Evolutionary conservation across 1,140 invertebrate species (phyloP).

Genomic region (Drosophila subpulchrella): DNA sequence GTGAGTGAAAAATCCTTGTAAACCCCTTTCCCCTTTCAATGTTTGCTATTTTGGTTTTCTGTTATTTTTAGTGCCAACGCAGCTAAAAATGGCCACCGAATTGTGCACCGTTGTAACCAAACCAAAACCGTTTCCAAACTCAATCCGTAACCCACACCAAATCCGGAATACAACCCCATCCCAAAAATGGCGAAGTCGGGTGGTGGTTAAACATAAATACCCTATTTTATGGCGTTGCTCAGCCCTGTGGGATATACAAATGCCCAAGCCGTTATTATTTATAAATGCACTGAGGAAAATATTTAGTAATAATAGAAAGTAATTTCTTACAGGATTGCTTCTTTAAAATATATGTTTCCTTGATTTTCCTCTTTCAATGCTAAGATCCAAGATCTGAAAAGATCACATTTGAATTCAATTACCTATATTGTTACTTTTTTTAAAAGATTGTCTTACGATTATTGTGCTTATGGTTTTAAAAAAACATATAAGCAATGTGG

Average conservation of each 20-base stretch:
- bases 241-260: conserved; percentile 66
- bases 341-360: no score
- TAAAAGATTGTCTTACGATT: no score
- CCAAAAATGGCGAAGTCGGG: conserved; percentile 34
- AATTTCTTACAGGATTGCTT: no score
- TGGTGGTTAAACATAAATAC: conserved; percentile 69
- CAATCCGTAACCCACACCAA: conserved; percentile 27
- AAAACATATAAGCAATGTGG: no score
- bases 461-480: no score
- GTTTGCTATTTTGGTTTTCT: conserved; percentile 51
- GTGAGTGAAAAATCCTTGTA: conserved; percentile 74
- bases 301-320: not conserved
- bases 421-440: no score
- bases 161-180: conserved; percentile 35
- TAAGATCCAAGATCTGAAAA: no score
- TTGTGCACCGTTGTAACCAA: conserved; percentile 8
- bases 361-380: no score
- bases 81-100: conserved; percentile 66
- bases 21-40: conserved; percentile 50
- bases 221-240: conserved; percentile 59
- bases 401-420: no score
- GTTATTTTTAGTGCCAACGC: conserved; percentile 60
- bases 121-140: conserved; percentile 4
- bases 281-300: conserved; percentile 42
- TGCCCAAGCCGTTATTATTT: conserved; percentile 49